Base-by-base conservation (phyloP, 2,113 vertebrate genomes). In the Sceloporus tristichus region DNA sequence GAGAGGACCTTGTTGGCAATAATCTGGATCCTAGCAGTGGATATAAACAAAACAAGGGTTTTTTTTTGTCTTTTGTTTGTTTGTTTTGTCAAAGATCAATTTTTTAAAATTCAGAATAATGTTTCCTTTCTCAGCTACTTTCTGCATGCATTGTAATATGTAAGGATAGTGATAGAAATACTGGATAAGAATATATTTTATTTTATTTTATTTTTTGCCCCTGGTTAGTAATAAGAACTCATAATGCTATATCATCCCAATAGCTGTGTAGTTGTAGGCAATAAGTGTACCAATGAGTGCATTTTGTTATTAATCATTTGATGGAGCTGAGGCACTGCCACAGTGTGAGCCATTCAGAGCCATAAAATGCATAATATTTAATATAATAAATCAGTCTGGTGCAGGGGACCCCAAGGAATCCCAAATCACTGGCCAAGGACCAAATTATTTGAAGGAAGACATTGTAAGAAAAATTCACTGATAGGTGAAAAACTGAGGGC, bases 201-300 rank as follows among this genome's bases (percentile, higher is more conserved):
- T 76, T 70, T 76, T 29, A 48, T 78, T 82, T 74, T 71, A 34
- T 54, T 92, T 94, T 95, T 95, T 94, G 93, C 94, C 93, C 56
- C 93, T 95, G 93, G 95, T 95, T 93, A 95, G 89, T 91, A 91
- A 75, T 94, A 93, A 93, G 91, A 95, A 85, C 89, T 95, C 93
- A 93, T 94, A 94, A 91, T 82, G 90, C 87, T 96, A 34, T 91
- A 92, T 96, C 94, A 94, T 94, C 91, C 73, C 91, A 86, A 78
- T 89, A 93, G 93, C 91, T 92, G 89, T 0, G 0, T 90, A 89
- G 92, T 88, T 84, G 91, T 59, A 92, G 91, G 91, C 89, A 94
- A 54, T 82, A 90, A 93, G 84, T 80, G 86, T 91, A 95, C 92
- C 86, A 88, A 87, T 65, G 75, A 95, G 84, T 76, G 84, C 75